A percentile compares a stretch with the other conserved stretches of the same genome.
phyloP scores from a whole-genome alignment of 2,113 vertebrate species.

The Tiliqua scincoides region DNA sequence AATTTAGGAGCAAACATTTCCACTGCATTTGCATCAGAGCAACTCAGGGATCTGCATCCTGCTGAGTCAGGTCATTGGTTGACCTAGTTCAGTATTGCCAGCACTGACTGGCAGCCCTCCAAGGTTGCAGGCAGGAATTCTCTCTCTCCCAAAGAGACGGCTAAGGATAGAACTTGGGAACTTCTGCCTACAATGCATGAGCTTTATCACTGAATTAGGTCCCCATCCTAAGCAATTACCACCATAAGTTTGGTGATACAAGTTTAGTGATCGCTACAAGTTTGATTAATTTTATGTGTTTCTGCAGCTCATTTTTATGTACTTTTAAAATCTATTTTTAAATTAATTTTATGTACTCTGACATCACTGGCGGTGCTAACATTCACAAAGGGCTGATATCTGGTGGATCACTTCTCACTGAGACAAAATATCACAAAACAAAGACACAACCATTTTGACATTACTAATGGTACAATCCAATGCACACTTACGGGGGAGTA shows the following conservation, averaged over 20 bases:
- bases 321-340: too few relatives aligned
- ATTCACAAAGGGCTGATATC: neutral
- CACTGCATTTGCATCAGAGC: neutral
- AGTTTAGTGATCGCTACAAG: neutral
- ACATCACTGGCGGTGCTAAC: neutral
- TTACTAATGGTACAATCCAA: neutral
- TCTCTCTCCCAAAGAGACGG: too few relatives aligned
- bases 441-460: neutral
- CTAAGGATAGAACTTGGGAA: too few relatives aligned
- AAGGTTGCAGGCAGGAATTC: too few relatives aligned
- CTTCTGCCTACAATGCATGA: too few relatives aligned
- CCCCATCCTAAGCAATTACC: too few relatives aligned
- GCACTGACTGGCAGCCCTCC: too few relatives aligned
- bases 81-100: too few relatives aligned
- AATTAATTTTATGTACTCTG: neutral
- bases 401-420: neutral
- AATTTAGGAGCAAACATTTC: neutral
- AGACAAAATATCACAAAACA: neutral
- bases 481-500: too few relatives aligned
- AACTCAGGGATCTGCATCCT: neutral
- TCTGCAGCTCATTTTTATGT: neutral
- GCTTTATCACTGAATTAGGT: too few relatives aligned
- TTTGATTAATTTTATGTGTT: neutral
- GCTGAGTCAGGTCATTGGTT: too few relatives aligned
- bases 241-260: too few relatives aligned